Percentiles rank a stretch among this genome's conserved stretches.
Evolutionary conservation across 2,888 invertebrate genomes (phyloP).

Genomic region (Beris chalybata): DNA sequence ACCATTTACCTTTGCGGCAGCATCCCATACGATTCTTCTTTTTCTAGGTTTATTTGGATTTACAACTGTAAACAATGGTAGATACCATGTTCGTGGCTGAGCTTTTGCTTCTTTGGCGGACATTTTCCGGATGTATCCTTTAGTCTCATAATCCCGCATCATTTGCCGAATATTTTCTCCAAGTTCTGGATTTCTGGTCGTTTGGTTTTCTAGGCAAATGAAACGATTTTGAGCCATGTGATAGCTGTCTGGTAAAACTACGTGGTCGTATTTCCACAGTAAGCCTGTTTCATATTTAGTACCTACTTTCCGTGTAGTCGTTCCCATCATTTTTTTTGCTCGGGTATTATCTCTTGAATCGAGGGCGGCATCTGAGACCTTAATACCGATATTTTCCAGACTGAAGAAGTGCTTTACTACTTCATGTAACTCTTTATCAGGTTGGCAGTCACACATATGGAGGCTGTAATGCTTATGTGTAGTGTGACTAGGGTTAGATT

Average conservation of each 20-base stretch:
- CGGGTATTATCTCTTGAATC: background rate
- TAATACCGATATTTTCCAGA: constrained; percentile 1
- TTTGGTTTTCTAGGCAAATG: constrained; percentile 2
- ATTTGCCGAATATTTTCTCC: background rate
- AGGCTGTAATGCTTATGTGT: background rate
- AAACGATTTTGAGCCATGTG: background rate
- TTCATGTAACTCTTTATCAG: background rate
- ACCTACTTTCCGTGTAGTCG: background rate
- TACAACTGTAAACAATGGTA: constrained; percentile 6
- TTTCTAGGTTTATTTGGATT: constrained; percentile 5
- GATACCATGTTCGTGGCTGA: background rate
- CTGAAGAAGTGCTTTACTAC: background rate
- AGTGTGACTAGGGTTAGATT: background rate
- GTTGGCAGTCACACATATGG: constrained; percentile 5
- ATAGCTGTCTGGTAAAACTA: background rate
- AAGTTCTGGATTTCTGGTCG: background rate
- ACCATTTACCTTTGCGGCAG: constrained; percentile 36
- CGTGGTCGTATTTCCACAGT: constrained; percentile 9
- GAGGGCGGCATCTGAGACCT: background rate
- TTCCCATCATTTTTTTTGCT: too few relatives aligned
- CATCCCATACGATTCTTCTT: constrained; percentile 17
- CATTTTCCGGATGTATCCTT: constrained; percentile 6
- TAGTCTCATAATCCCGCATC: background rate
- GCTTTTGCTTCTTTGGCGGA: background rate
- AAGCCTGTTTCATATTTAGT: background rate